Percentiles rank a stretch among this genome's conserved stretches.
phyloP scores from a whole-genome alignment of 2,113 vertebrate species.

The Alethe castanea region DNA sequence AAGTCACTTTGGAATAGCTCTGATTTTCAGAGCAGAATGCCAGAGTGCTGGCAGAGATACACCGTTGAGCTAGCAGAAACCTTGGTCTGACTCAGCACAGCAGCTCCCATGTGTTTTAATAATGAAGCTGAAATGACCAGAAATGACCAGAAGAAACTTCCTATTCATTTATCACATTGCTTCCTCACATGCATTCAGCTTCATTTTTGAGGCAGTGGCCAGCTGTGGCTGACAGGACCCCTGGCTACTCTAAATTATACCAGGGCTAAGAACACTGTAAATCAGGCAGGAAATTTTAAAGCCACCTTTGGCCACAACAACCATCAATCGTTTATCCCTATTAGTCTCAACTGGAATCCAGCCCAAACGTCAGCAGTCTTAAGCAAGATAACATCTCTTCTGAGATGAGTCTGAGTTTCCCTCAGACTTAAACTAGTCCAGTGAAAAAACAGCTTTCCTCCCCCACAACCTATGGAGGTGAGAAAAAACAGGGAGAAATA shows the following conservation, averaged over 20 bases:
- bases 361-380: neutral
- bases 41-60: neutral
- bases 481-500: neutral
- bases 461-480: neutral
- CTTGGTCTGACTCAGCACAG: neutral
- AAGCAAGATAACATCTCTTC: neutral
- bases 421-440: neutral
- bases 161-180: neutral
- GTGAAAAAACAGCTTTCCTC: neutral
- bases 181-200: neutral
- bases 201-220: neutral
- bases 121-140: neutral
- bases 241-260: neutral
- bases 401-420: neutral
- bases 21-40: neutral
- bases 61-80: neutral
- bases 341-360: neutral
- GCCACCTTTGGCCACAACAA: neutral
- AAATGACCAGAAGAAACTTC: neutral
- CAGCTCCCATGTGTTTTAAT: neutral
- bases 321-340: neutral
- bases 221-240: neutral
- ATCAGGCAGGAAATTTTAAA: neutral
- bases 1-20: neutral
- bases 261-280: neutral